Conservation (phyloP, 2,888 invertebrate species). For the Cetonia aurata region DNA sequence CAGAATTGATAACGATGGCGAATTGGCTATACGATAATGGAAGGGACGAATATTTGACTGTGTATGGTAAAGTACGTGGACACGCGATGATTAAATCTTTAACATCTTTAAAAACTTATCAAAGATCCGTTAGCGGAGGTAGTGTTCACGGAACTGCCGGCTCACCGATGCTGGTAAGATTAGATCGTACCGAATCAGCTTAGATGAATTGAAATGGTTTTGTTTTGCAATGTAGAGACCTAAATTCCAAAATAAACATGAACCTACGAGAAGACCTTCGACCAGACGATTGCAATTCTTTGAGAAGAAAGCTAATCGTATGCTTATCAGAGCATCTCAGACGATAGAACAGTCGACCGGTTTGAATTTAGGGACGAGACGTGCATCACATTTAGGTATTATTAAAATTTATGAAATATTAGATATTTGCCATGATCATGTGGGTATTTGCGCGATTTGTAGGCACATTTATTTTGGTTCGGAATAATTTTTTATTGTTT, state of each 20-base stretch:
- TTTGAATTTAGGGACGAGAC: conserved; percentile 78
- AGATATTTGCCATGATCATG: background rate
- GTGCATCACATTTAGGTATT: conserved; percentile 68
- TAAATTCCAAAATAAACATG: conserved; percentile 79
- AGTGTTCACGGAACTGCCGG: conserved; percentile 73
- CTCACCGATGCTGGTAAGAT: conserved; percentile 74
- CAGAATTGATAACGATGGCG: conserved; percentile 83
- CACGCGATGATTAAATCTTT: conserved; percentile 82
- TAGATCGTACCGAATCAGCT: conserved; percentile 13
- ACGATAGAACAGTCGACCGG: conserved; percentile 87
- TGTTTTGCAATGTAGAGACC: conserved; percentile 69
- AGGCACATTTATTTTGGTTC: too few species aligned
- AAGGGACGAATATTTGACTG: conserved; percentile 79
- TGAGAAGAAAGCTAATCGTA: conserved; percentile 85
- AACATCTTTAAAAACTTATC: conserved; percentile 82
- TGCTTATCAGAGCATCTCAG: conserved; percentile 86
- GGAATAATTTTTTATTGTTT: too few species aligned
- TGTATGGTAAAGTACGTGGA: conserved; percentile 82
- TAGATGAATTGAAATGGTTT: background rate
- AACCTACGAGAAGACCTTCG: conserved; percentile 83
- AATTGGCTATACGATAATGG: conserved; percentile 87
- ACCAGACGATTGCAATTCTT: conserved; percentile 86
- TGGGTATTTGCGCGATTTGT: too few species aligned
- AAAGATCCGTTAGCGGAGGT: conserved; percentile 82
- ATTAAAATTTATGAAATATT: conserved; percentile 17